Evolutionary conservation across 1,140 invertebrate species (phyloP).

Genomic region (Pantala flavescens): DNA sequence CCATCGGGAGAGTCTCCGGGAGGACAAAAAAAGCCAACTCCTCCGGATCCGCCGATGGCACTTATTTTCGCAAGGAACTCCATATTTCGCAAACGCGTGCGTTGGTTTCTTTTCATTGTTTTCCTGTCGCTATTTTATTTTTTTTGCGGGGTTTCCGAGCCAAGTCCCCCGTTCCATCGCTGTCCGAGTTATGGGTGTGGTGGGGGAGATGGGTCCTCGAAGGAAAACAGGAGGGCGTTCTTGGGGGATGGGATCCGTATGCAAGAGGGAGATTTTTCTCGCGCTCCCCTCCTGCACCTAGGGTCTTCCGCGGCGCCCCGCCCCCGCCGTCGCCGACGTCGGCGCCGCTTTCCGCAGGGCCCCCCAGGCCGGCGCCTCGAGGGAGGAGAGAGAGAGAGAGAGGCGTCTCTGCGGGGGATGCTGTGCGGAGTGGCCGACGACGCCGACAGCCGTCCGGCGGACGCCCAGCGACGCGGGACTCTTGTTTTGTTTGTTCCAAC

Average conservation of each 20-base stretch:
- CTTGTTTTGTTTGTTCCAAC: slow-evolving; percentile 2
- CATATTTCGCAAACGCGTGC: slow-evolving; percentile 7
- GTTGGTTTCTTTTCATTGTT: slow-evolving; percentile 1
- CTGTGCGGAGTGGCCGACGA: neutral
- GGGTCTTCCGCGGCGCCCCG: neutral
- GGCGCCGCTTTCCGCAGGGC: neutral
- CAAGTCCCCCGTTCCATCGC: no score
- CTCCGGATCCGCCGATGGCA: neutral
- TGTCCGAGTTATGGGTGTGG: no score
- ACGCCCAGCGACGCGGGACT: neutral
- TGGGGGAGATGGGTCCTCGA: no score
- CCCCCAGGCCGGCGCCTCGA: neutral
- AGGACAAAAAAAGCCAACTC: neutral
- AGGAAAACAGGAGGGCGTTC: no score
- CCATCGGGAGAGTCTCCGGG: neutral
- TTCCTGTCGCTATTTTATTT: neutral
- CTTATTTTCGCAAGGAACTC: slow-evolving; percentile 1
- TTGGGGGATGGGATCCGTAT: no score
- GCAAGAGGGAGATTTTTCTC: no score
- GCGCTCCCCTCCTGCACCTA: neutral
- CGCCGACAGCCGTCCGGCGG: neutral
- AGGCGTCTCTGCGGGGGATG: neutral
- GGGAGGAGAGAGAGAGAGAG: neutral
- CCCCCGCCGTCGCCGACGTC: neutral
- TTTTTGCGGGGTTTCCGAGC: no score